Base-by-base conservation (phyloP, 1,140 invertebrate genomes). In the Trichomalopsis sarcophagae region DNA sequence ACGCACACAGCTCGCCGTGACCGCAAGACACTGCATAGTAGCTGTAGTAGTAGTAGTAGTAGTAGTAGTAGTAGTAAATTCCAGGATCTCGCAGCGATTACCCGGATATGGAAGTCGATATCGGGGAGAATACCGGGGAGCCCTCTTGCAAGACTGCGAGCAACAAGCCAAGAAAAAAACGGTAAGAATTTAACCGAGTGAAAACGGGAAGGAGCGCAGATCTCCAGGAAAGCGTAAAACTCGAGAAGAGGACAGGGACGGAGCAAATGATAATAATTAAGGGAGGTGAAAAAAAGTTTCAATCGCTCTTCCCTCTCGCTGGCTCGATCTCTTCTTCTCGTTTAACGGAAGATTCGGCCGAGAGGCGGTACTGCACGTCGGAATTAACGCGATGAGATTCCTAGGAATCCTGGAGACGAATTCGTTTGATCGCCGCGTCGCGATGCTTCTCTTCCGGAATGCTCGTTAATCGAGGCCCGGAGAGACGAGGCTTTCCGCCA, bases 321-420 rank as follows among this genome's bases (percentile, higher is more conserved):
- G 33, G 13, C 55, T n/a, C 27, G 27, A 27, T 27, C 55, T 7
- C 6, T n/a, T 62, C 21, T 9, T 44, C 9, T 44, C 40, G 40
- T 44, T 44, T 44, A 44, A 44, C 9, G 40, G 9, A 50, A 77
- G 75, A 76, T 47, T 76, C 17, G 73, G 36, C 5, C 66, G 55
- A 74, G 40, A 74, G 55, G 21, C 30, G 9, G 68, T 4, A 0
- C 27, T 17, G 21, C 71, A 50, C n/a, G n/a, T n/a, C 21, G 17
- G 30, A 50, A 30, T 10, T 44, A 79, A 36, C 55, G 55, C 79
- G 73, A 81, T 85, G 79, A 71, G 82, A 77, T 82, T 85, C 84
- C 62, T 79, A 1, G 44, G 55, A 55, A 36, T 78, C 36, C 74
- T 73, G 76, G 23, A 66, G 76, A 81, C 78, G 80, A 80, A 81